Conservation (phyloP, 2,888 invertebrate species). For the Hemistola chrysoprasaria region DNA sequence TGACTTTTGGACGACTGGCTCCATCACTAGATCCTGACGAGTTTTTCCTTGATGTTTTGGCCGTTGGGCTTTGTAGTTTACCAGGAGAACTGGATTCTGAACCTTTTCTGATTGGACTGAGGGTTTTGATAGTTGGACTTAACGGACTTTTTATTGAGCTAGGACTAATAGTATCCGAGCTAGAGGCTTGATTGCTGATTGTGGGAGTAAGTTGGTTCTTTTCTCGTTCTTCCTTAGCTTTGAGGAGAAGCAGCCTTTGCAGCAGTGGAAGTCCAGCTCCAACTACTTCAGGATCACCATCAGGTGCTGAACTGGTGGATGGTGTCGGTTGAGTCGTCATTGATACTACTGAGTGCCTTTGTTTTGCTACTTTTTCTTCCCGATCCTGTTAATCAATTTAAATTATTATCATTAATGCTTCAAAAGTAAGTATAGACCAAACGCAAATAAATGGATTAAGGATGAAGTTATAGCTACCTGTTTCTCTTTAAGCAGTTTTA, state of each 20-base stretch:
- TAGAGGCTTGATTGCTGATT: conserved; percentile 72
- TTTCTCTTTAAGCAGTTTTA: conserved; percentile 92
- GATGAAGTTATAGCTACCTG: no score
- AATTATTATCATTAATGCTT: no score
- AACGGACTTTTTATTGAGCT: conserved; percentile 76
- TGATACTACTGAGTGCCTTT: conserved; percentile 63
- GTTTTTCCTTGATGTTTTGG: conserved; percentile 73
- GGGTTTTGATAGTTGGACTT: conserved; percentile 74
- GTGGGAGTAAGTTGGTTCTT: conserved; percentile 70
- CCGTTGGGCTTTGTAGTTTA: conserved; percentile 72
- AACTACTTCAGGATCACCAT: conserved; percentile 83
- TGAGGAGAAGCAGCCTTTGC: conserved; percentile 88
- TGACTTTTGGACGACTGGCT: conserved; percentile 79
- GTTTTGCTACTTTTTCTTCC: conserved; percentile 76
- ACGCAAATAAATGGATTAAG: no score
- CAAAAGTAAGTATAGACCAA: no score
- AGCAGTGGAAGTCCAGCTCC: conserved; percentile 88
- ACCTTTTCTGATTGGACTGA: conserved; percentile 74
- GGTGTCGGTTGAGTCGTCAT: conserved; percentile 81
- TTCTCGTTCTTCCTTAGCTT: conserved; percentile 88
- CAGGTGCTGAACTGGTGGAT: conserved; percentile 83
- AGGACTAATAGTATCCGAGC: conserved; percentile 77
- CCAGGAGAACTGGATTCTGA: conserved; percentile 77
- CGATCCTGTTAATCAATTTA: conserved; percentile 57
- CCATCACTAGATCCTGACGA: conserved; percentile 73